These are phyloP conservation scores for Cotesia chilonis DNA, from an alignment of 1,140 invertebrate species.

Conservation along the genomic window DNA sequence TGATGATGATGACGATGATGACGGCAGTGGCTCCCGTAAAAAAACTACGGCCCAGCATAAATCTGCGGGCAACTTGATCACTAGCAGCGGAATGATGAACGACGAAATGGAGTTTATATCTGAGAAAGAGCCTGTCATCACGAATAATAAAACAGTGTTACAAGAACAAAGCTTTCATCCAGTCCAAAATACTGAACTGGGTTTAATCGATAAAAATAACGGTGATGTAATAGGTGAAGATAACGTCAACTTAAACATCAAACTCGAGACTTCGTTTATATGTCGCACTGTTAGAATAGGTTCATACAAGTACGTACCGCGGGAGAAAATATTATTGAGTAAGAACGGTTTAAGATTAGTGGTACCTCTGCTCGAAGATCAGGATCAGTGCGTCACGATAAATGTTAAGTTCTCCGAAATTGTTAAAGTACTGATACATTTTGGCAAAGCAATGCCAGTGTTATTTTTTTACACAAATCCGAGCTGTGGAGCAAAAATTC, in stretches of 20 bases:
- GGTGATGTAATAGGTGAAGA: conserved; percentile 56
- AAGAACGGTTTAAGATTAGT: conserved; percentile 73
- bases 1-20: conserved; percentile 55
- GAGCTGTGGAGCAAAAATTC: conserved; percentile 72
- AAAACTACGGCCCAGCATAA: conserved; percentile 36
- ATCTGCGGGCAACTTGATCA: background rate
- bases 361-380: conserved; percentile 72
- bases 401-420: conserved; percentile 73
- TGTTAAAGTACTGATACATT: conserved; percentile 77
- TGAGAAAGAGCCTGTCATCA: conserved; percentile 67
- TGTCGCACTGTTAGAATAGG: conserved; percentile 83
- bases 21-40: conserved; percentile 31
- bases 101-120: conserved; percentile 54
- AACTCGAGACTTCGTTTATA: conserved; percentile 63
- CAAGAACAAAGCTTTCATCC: conserved; percentile 34
- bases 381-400: conserved; percentile 67
- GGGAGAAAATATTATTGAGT: conserved; percentile 74
- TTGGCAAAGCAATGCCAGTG: conserved; percentile 76
- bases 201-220: conserved; percentile 37
- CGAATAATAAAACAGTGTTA: conserved; percentile 46
- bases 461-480: conserved; percentile 80
- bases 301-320: conserved; percentile 77
- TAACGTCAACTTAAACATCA: conserved; percentile 39
- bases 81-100: conserved; percentile 18
- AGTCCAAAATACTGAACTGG: conserved; percentile 33